Evolutionary conservation across 2,888 invertebrate genomes (phyloP).

Genomic region (Lithosia quadra): DNA sequence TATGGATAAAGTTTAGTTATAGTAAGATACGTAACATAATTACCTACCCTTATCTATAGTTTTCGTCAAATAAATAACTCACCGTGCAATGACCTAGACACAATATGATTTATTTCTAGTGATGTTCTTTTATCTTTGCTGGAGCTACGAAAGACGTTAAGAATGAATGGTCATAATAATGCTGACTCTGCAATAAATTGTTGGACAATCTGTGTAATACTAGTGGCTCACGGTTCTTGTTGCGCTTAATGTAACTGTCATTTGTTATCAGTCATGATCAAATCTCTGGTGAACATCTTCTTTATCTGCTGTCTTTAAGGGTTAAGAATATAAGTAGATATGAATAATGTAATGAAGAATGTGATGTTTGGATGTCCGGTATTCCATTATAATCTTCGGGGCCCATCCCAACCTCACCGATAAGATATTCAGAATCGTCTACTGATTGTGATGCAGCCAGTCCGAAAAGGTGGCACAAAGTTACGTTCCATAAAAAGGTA

Average conservation of each 20-base stretch:
- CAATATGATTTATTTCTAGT: constrained; percentile 7
- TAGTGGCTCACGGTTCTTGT: constrained; percentile 9
- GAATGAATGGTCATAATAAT: constrained; percentile 11
- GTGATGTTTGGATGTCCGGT: too few species aligned
- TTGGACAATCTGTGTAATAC: background rate
- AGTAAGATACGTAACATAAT: background rate
- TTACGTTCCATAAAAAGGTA: too few species aligned
- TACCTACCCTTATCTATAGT: background rate
- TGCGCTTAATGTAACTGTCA: background rate
- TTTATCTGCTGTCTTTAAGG: background rate
- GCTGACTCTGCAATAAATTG: constrained; percentile 19
- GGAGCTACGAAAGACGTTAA: constrained; percentile 9
- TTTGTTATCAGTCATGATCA: background rate
- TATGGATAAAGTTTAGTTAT: too few species aligned
- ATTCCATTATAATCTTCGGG: too few species aligned
- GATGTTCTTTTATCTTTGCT: constrained; percentile 8
- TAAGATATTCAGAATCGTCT: too few species aligned
- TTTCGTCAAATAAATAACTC: constrained; percentile 3
- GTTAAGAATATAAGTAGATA: background rate
- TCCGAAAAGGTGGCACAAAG: too few species aligned
- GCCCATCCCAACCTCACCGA: too few species aligned
- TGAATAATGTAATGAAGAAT: too few species aligned
- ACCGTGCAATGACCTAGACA: background rate
- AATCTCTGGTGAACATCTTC: background rate
- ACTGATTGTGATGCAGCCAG: too few species aligned